phyloP scores from a whole-genome alignment of 2,113 vertebrate genomes.

The Leptosomus discolor region DNA sequence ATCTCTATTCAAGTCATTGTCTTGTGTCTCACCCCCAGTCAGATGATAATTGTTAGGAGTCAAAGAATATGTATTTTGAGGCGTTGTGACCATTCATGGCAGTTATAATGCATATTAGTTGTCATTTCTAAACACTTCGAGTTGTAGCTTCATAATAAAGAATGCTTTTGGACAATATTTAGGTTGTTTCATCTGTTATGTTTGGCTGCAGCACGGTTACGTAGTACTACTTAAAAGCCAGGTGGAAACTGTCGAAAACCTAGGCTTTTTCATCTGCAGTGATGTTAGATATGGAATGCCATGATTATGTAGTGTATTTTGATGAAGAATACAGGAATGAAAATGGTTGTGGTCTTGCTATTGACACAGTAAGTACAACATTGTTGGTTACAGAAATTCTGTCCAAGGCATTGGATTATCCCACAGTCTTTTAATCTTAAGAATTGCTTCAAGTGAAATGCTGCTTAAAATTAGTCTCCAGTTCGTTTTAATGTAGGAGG shows the following conservation, averaged over 20 bases:
- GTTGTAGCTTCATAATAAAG: neutral
- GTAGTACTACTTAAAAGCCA: neutral
- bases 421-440: neutral
- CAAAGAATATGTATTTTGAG: neutral
- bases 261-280: neutral
- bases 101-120: neutral
- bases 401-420: neutral
- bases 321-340: neutral
- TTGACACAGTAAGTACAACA: neutral
- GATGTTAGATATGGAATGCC: neutral
- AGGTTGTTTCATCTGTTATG: neutral
- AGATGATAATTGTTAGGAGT: neutral
- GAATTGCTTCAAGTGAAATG: neutral
- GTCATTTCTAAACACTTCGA: neutral
- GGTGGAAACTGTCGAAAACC: neutral
- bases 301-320: neutral
- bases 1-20: neutral
- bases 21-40: neutral
- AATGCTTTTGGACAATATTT: neutral
- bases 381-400: neutral
- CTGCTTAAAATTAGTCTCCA: neutral
- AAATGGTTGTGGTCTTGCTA: neutral
- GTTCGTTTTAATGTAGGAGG: neutral
- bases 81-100: neutral
- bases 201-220: neutral